phyloP scores from a whole-genome alignment of 2,113 vertebrate species.

The Loxodonta africana region DNA sequence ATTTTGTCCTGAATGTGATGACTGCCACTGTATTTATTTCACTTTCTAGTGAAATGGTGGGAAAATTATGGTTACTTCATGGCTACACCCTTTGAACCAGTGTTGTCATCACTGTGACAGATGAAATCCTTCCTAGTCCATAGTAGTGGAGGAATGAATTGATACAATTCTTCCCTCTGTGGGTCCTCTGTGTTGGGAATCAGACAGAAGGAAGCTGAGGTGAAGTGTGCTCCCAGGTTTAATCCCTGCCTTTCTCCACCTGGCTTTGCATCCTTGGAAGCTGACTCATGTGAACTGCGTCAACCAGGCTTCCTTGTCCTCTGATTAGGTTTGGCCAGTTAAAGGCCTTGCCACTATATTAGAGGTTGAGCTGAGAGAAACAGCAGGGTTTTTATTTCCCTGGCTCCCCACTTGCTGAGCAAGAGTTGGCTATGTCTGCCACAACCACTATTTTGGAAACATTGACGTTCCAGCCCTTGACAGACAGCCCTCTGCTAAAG shows the following conservation, averaged over 20 bases:
- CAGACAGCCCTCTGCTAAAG: background rate
- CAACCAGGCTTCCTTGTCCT: background rate
- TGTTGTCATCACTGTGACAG: background rate
- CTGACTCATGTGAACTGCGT: background rate
- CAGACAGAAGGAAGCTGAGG: background rate
- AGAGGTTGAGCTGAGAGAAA: background rate
- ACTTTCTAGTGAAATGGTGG: background rate
- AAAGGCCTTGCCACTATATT: background rate
- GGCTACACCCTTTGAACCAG: background rate
- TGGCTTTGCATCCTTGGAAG: background rate
- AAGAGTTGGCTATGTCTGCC: background rate
- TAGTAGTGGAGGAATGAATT: background rate
- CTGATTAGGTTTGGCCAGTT: background rate
- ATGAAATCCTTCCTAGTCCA: background rate
- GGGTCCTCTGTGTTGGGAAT: background rate
- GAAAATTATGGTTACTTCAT: background rate
- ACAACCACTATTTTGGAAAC: background rate
- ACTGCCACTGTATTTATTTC: background rate
- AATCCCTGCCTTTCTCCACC: background rate
- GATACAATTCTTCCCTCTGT: background rate
- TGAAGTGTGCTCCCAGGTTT: background rate
- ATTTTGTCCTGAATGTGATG: background rate
- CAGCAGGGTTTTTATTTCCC: background rate
- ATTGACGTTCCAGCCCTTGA: background rate
- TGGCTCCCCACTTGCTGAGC: background rate